phyloP scores from a whole-genome alignment of 2,888 invertebrate genomes.

The Scaptomyza parva region DNA sequence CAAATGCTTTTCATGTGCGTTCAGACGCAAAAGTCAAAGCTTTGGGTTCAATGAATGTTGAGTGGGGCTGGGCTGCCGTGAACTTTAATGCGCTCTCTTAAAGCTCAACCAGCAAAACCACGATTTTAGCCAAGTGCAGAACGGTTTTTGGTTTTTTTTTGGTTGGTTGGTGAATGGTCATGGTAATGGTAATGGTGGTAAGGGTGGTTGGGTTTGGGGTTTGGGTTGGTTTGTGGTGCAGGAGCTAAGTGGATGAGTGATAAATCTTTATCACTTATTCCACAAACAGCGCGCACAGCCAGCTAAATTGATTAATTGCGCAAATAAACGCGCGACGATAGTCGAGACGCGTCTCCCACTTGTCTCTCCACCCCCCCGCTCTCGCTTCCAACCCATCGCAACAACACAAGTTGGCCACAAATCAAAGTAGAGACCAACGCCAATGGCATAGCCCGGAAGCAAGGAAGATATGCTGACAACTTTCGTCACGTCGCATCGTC shows the following conservation, averaged over 20 bases:
- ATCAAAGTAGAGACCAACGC: slow-evolving; percentile 50
- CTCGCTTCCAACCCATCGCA: not conserved
- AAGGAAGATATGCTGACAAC: slow-evolving; percentile 47
- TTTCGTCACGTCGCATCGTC: slow-evolving; percentile 68
- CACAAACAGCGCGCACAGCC: slow-evolving; percentile 57
- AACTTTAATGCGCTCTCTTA: slow-evolving; percentile 57
- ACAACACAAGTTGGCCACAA: slow-evolving; percentile 60
- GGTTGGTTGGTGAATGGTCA: not conserved
- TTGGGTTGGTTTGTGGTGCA: too few species aligned
- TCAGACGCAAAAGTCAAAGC: slow-evolving; percentile 78
- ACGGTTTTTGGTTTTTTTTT: not conserved
- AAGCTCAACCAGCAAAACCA: slow-evolving; percentile 26
- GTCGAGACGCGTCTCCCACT: slow-evolving; percentile 27
- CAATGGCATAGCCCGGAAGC: not conserved
- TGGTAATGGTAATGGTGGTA: not conserved
- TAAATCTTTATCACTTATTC: slow-evolving; percentile 79
- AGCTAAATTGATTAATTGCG: slow-evolving; percentile 78
- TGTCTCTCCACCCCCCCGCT: slow-evolving; percentile 15
- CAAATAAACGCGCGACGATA: slow-evolving; percentile 66
- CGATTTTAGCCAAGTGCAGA: slow-evolving; percentile 5
- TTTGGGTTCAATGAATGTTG: slow-evolving; percentile 73
- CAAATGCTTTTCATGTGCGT: slow-evolving; percentile 73
- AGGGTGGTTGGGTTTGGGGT: too few species aligned
- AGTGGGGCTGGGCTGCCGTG: slow-evolving; percentile 33
- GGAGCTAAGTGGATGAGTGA: slow-evolving; percentile 60